Evolutionary conservation across 2,113 vertebrate species (phyloP).

Genomic region (Sebastes schlegelii): DNA sequence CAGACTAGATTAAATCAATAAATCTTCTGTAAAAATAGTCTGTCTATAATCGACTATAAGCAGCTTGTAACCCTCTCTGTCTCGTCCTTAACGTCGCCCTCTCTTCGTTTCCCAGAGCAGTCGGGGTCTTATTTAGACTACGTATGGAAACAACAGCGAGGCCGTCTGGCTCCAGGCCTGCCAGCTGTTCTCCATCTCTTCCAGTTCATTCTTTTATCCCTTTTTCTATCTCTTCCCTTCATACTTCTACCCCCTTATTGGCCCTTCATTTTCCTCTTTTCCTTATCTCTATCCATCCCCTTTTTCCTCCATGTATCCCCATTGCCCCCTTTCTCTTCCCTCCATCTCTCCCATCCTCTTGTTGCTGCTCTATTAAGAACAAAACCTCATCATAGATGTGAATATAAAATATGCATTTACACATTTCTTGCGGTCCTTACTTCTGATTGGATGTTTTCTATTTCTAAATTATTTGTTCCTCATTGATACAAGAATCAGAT

Average conservation of each 20-base stretch:
- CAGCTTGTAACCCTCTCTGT: neutral
- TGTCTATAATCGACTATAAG: neutral
- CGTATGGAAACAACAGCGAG: slow-evolving; percentile 22
- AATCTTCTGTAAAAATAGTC: neutral
- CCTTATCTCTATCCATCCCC: no score
- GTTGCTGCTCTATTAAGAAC: neutral
- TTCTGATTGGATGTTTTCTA: neutral
- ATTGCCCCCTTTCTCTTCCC: neutral
- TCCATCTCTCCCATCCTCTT: neutral
- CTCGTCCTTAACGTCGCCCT: slow-evolving; percentile 1
- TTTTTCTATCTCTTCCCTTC: neutral
- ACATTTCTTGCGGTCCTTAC: neutral
- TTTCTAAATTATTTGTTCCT: neutral
- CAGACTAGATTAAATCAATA: neutral
- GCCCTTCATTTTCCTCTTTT: no score
- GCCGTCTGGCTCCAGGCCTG: slow-evolving; percentile 1
- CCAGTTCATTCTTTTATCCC: neutral
- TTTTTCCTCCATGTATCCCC: neutral
- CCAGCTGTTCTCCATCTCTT: neutral
- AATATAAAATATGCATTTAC: neutral
- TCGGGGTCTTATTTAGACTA: slow-evolving; percentile 50
- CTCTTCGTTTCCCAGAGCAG: slow-evolving; percentile 60
- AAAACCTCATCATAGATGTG: neutral
- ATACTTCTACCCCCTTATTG: neutral
- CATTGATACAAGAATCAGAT: neutral